Base-by-base conservation (phyloP, 2,797 vertebrate genomes). In the Malacoraja senta region DNA sequence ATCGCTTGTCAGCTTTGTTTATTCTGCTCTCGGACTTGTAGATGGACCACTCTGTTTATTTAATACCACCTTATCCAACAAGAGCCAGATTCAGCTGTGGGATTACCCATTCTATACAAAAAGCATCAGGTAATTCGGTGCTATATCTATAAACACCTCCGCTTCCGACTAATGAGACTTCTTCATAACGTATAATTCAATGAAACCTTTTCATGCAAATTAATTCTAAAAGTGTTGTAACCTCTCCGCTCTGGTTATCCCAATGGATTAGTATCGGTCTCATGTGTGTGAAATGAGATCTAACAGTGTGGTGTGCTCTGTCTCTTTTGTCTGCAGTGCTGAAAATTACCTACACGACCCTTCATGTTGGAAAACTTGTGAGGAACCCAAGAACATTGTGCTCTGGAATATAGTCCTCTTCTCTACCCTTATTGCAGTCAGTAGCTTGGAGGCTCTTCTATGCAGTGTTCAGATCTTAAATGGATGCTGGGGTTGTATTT, bases 371-470 rank as follows among this genome's bases (percentile, higher is more conserved):
- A 9, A 17, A 91, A 53, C 72, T 12, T 91, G 90, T 74, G 90
- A 74, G 72, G 26, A 26, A 13, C 90, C 90, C 35, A 53, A 74
- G 68, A 74, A 91, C 90, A n/a, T 91, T 74, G 68, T 91, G 68
- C 68, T 17, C 68, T 91, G 90, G 90, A 74, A 91, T 6, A 29
- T 74, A 15, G 24, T 44, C 12, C 12, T 74, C 35, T 91, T 91
- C 38, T 29, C 3, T 38, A 74, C 2, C 2, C 68, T 91, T 12
- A 44, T 91, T 10, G 21, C 21, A 12, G 17, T 29, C 65, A 91
- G 68, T 72, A 2, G 65, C 2, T 35, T 91, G 65, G 68, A 72
- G 26, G 24, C 38, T 91, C 32, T 91, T 29, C 35, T 91, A 8
- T 91, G 90, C 38, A 1, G 1, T 24, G 0, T 74, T 1, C 90